phyloP scores from a whole-genome alignment of 2,888 invertebrate species.

The Cyclophora albipunctata region DNA sequence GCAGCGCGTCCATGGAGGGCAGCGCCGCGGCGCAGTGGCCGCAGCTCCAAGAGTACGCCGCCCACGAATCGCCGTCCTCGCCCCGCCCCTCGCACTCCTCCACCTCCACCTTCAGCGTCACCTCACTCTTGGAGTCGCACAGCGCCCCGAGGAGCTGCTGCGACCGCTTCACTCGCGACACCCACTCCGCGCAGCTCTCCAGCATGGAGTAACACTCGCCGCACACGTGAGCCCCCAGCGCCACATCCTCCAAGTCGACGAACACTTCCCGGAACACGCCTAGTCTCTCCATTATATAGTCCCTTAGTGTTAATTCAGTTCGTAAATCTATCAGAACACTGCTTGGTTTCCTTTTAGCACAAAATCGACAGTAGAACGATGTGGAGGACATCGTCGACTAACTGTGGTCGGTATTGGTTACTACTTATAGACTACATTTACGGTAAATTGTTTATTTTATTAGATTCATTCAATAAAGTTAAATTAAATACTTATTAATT shows the following conservation, averaged over 20 bases:
- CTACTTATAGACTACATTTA: too few relatives aligned
- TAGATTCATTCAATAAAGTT: too few relatives aligned
- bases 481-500: too few relatives aligned
- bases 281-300: too few relatives aligned
- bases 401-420: background rate
- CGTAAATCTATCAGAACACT: too few relatives aligned
- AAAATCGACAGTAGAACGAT: too few relatives aligned
- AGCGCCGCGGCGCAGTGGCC: background rate
- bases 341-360: too few relatives aligned
- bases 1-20: background rate
- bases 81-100: too few relatives aligned
- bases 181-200: constrained; percentile 11
- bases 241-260: constrained; percentile 7
- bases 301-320: too few relatives aligned
- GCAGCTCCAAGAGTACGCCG: constrained; percentile 6
- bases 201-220: constrained; percentile 9
- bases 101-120: background rate
- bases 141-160: constrained; percentile 3
- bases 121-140: constrained; percentile 1
- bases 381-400: background rate
- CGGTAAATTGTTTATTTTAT: too few relatives aligned
- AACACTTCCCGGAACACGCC: background rate
- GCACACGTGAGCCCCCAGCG: constrained; percentile 16
- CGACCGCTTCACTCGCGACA: constrained; percentile 9
- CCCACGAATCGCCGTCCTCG: background rate